Percentiles rank a stretch among this genome's conserved stretches.
These are phyloP conservation scores for Nycteola revayana DNA, from an alignment of 2,888 invertebrate species.

Conservation along the genomic window DNA sequence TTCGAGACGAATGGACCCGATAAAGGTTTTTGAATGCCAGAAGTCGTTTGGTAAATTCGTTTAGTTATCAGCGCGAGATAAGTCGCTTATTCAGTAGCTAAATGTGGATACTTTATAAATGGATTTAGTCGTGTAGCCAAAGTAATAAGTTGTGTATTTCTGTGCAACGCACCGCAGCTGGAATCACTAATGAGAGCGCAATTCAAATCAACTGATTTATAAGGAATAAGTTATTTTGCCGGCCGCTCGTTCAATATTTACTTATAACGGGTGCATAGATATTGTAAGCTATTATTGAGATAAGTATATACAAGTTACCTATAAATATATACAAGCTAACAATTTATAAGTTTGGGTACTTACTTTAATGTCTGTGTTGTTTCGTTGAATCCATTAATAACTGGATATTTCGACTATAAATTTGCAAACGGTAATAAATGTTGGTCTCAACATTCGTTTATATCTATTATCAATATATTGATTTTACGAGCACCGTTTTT, in stretches of 20 bases:
- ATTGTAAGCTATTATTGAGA: constrained; percentile 47
- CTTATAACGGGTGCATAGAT: constrained; percentile 62
- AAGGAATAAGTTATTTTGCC: constrained; percentile 74
- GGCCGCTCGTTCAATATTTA: constrained; percentile 64
- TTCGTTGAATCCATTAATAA: too few species aligned
- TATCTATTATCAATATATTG: too few species aligned
- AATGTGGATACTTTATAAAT: constrained; percentile 52
- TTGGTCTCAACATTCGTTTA: too few species aligned
- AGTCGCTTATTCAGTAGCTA: constrained; percentile 49
- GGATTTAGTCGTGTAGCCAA: constrained; percentile 65
- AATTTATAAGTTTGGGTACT: too few species aligned
- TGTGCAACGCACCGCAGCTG: constrained; percentile 57
- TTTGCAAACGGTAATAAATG: too few species aligned
- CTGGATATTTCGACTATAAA: too few species aligned
- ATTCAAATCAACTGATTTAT: constrained; percentile 79
- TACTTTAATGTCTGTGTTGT: too few species aligned
- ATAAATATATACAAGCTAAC: too few species aligned
- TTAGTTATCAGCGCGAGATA: constrained; percentile 52
- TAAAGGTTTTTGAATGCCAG: neutral
- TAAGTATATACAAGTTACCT: constrained; percentile 29
- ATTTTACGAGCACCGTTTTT: too few species aligned
- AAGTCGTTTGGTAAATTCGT: constrained; percentile 38
- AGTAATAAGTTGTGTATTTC: constrained; percentile 78
- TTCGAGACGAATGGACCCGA: constrained; percentile 25
- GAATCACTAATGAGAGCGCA: constrained; percentile 77